These are phyloP conservation scores for Leptura quadrifasciata DNA, from an alignment of 2,888 invertebrate genomes.

Conservation along the genomic window DNA sequence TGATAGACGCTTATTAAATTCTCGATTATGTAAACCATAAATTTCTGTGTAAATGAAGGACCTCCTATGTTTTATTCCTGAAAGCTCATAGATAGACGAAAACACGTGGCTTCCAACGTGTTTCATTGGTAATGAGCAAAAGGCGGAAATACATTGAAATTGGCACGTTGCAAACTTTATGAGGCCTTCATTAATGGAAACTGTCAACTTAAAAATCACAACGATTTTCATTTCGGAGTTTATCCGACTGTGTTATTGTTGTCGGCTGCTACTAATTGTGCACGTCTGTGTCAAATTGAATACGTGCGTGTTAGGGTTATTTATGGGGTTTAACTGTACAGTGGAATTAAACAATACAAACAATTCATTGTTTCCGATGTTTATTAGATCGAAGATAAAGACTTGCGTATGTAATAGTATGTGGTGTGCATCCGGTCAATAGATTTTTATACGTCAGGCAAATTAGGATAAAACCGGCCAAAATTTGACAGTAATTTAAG, in stretches of 20 bases:
- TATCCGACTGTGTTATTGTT: conserved; percentile 2
- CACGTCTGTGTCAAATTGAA: neutral
- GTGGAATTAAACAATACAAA: neutral
- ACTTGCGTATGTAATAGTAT: neutral
- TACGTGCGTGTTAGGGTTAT: neutral
- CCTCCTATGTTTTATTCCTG: neutral
- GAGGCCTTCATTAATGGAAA: neutral
- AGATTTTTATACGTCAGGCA: no score
- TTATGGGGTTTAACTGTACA: neutral
- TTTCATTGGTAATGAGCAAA: conserved; percentile 7
- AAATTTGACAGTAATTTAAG: no score
- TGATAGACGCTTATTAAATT: neutral
- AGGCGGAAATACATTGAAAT: neutral
- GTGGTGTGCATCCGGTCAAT: neutral
- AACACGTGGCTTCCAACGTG: neutral
- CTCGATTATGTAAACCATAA: neutral
- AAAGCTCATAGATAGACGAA: neutral
- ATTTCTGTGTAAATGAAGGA: neutral
- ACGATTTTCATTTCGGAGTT: neutral
- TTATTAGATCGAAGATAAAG: neutral
- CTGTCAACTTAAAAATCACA: neutral
- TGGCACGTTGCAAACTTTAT: neutral
- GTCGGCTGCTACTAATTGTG: neutral
- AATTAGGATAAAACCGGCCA: no score
- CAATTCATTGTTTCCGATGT: neutral